These are phyloP conservation scores for Colinus virginianus DNA, from an alignment of 2,113 vertebrate genomes.

Conservation along the genomic window DNA sequence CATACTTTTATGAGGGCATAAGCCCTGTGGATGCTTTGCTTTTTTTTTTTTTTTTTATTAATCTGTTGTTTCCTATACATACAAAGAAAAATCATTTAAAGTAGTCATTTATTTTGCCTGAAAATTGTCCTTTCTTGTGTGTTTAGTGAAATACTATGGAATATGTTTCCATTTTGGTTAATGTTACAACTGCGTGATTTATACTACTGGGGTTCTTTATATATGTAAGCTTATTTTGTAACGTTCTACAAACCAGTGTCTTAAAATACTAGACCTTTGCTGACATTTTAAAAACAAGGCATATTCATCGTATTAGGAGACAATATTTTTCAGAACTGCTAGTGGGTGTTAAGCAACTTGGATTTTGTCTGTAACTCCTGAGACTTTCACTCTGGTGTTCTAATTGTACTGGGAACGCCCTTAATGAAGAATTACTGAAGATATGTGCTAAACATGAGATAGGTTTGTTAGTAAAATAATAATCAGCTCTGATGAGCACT, in stretches of 20 bases:
- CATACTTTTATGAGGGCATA: neutral
- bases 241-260: neutral
- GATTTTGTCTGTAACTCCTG: neutral
- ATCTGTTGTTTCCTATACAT: neutral
- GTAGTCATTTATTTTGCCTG: slow-evolving; percentile 31
- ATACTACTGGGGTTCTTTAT: neutral
- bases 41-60: slow-evolving; percentile 4
- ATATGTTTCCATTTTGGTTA: neutral
- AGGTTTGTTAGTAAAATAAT: neutral
- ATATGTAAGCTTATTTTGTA: slow-evolving; percentile 1
- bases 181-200: neutral
- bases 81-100: neutral
- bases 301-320: neutral
- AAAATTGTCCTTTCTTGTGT: neutral
- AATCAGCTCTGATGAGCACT: neutral
- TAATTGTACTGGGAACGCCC: neutral
- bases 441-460: neutral
- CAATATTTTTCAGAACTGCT: slow-evolving; percentile 13
- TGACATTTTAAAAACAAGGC: slow-evolving; percentile 15
- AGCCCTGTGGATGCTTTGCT: neutral
- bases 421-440: neutral
- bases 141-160: neutral
- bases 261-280: slow-evolving; percentile 5
- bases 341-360: neutral
- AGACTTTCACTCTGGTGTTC: neutral